Evolutionary conservation across 2,888 invertebrate species (phyloP), one percentile per base, ranked within the genome.

Genomic region (Apocheima hispidaria): DNA sequence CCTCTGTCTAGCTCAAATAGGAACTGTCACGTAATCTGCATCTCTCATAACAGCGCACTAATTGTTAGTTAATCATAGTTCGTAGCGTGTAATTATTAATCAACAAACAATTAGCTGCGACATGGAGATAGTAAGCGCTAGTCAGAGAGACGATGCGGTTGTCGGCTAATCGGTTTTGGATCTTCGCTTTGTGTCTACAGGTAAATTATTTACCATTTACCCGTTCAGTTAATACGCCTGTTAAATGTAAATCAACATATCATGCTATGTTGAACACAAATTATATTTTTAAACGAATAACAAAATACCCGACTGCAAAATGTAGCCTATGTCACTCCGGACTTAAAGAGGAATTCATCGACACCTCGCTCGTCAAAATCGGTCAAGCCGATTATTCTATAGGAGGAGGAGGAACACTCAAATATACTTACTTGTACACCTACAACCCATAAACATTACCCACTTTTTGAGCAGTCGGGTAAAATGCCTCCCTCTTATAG

Each of bases 71-170:
- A 51, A 51, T 51, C 40, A 30, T 30, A 40, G 18, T 26, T 26
- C 20, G 33, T 5, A 26, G 40, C 40, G 51, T 51, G 51, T 30
- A 30, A 51, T 51, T 38, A 35, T 16, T 38, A 41, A 51, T 51
- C 51, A 28, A 28, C 40, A 26, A 40, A 14, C 40, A 30, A 51
- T 51, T 40, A 51, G n/a, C 9, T 10, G 26, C 20, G 20, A 12
- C 18, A 26, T n/a, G 16, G 4, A 4, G 10, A 1, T 3, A 14
- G 14, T 26, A 7, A 9, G 1, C 1, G 43, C 26, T 14, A 26
- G 43, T 26, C 21, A 21, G 10, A 18, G 33, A 48, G 26, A 48
- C 18, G 2, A 51, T 51, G 51, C 7, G 49, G 49, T 14, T n/a
- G 21, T 21, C 35, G 5, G 40, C 28, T 16, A 18, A 20, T 4